These are phyloP conservation scores for Heteromurus nitidus DNA, from an alignment of 2,888 invertebrate species.

Conservation along the genomic window DNA sequence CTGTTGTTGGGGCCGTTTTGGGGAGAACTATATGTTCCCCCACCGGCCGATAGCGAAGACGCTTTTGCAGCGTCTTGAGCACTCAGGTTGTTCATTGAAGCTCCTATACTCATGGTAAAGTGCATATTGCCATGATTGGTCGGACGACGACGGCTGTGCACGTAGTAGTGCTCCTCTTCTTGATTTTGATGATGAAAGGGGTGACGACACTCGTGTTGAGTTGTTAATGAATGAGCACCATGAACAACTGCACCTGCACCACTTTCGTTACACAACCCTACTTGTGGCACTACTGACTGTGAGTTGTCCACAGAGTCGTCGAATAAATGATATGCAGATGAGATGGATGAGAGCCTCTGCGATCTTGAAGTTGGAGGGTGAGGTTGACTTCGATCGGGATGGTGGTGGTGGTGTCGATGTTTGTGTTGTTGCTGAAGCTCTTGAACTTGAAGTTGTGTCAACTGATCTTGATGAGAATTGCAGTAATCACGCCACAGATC, in stretches of 20 bases:
- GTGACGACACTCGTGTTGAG: conserved; percentile 26
- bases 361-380: conserved; percentile 29
- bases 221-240: neutral
- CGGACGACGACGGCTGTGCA: conserved; percentile 3
- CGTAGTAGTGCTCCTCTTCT: conserved; percentile 29
- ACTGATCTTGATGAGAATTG: conserved; percentile 44
- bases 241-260: conserved; percentile 2
- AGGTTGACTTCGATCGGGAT: conserved; percentile 33
- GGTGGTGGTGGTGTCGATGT: conserved; percentile 41
- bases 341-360: conserved; percentile 28
- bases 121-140: conserved; percentile 55
- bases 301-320: conserved; percentile 32
- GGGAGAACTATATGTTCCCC: neutral
- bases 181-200: conserved; percentile 34
- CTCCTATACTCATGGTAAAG: conserved; percentile 60
- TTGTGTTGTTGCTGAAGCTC: conserved; percentile 51
- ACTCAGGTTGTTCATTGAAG: conserved; percentile 49
- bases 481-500: conserved; percentile 63
- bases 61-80: conserved; percentile 28
- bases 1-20: neutral
- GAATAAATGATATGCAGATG: conserved; percentile 5
- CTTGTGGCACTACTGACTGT: conserved; percentile 1
- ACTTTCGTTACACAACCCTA: conserved; percentile 25
- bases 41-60: neutral
- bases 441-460: conserved; percentile 58